Evolutionary conservation across 2,888 invertebrate species (phyloP), one percentile per base, ranked within the genome.

Genomic region (Agrotis clavis): DNA sequence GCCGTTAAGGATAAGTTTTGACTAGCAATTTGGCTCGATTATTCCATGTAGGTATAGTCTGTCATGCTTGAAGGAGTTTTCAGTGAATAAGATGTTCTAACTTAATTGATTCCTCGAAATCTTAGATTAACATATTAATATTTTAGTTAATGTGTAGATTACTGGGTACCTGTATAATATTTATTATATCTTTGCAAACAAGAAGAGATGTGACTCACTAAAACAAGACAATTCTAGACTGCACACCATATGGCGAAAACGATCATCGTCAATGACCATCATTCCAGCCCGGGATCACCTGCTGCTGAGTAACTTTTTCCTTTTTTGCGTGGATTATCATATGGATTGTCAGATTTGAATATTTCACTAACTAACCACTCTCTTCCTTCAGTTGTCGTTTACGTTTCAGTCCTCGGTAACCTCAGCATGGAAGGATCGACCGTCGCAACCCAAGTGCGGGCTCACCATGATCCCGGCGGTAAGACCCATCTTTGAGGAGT

Each of bases 21-120:
- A 66, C 67, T 79, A 77, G 74, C 69, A 77, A 80, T 83, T 72
- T 67, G 53, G 67, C 48, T 63, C 41, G 65, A 51, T 56, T 63
- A 19, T 18, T 48, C 54, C 61, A 59, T 60, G 48, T 64, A 53
- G 59, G 76, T 76, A 73, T 41, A 65, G 56, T 65, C 64, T 63
- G 77, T 74, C 51, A 81, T 19, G 83, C 65, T 41, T 72, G 61
- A 68, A 50, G 61, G 54, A 65, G 11, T 62, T 71, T 71, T 71
- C 56, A 74, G 69, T 60, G 69, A 76, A 67, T 70, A 74, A 61
- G 30, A 68, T 57, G 51, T 63, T 70, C 63, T n/a, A 54, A 74
- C 35, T 14, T 59, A 76, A 77, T 66, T 73, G 30, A 41, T 84
- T 79, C 79, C n/a, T 9, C 1, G 83, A 82, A 79, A 35, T 65